Conservation (phyloP, 2,797 vertebrate species). For the Syngnathus acus region DNA sequence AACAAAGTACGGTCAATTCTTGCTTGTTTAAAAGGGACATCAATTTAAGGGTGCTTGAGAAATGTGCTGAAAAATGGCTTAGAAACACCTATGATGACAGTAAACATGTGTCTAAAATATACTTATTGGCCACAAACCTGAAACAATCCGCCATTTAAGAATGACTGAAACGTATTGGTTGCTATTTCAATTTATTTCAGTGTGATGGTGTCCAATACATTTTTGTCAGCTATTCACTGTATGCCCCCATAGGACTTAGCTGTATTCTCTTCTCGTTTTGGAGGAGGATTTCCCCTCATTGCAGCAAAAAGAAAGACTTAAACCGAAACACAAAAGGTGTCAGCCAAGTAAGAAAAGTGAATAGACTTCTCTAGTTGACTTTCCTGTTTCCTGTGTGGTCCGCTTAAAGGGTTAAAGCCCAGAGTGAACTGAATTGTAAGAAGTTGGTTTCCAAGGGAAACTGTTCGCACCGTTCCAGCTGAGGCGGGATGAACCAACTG, state of each 20-base stretch:
- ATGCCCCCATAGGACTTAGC: not conserved
- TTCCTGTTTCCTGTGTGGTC: constrained; percentile 54
- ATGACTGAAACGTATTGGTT: not conserved
- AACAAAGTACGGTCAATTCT: too few species aligned
- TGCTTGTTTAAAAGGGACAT: too few species aligned
- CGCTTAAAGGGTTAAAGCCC: constrained; percentile 76
- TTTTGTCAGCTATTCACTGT: too few species aligned
- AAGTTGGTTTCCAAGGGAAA: constrained; percentile 86
- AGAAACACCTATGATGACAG: too few species aligned
- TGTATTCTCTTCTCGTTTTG: not conserved
- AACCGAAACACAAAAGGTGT: constrained; percentile 6
- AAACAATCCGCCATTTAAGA: too few species aligned
- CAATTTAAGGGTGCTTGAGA: too few species aligned
- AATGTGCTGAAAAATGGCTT: too few species aligned
- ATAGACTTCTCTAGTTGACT: constrained; percentile 25
- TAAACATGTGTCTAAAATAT: too few species aligned
- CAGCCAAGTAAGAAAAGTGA: constrained; percentile 7
- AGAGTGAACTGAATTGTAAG: constrained; percentile 84
- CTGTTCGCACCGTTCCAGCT: constrained; percentile 83
- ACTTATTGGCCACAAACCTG: too few species aligned
- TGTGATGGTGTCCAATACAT: too few species aligned
- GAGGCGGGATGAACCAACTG: constrained; percentile 72
- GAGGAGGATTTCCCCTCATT: not conserved
- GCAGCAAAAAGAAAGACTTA: not conserved
- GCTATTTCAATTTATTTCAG: not conserved